These are phyloP conservation scores for Brachionus paranguensis DNA, from an alignment of 1,140 invertebrate species.

Conservation along the genomic window DNA sequence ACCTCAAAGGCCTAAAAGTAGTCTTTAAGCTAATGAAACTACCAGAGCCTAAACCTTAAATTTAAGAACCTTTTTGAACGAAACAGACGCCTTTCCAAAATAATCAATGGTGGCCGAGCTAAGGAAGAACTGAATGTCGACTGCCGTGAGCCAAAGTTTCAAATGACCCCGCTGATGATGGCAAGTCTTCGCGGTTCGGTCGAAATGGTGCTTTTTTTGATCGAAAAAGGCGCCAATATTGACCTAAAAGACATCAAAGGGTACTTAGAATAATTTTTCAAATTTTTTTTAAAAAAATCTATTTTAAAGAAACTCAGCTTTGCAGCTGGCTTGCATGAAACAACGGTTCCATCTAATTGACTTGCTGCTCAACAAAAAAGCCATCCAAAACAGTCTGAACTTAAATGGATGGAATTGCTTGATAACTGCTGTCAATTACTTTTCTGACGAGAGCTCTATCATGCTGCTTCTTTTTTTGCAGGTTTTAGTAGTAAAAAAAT, in stretches of 20 bases:
- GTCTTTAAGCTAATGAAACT: background rate
- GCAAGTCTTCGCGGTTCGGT: background rate
- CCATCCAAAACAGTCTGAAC: slow-evolving; percentile 43
- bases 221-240: background rate
- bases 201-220: slow-evolving; percentile 5
- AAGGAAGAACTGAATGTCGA: background rate
- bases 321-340: slow-evolving; percentile 48
- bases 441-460: background rate
- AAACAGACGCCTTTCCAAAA: background rate
- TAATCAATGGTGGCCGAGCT: background rate
- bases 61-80: background rate
- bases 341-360: slow-evolving; percentile 45
- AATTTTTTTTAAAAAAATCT: background rate
- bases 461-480: slow-evolving; percentile 42
- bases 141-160: slow-evolving; percentile 20
- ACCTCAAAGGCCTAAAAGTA: background rate
- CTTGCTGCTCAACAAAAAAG: slow-evolving; percentile 43
- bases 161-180: slow-evolving; percentile 38
- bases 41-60: background rate
- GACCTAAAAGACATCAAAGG: slow-evolving; percentile 11
- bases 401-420: background rate
- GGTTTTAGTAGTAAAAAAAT: slow-evolving; percentile 46
- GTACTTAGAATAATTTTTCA: background rate
- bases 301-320: slow-evolving; percentile 45
- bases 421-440: slow-evolving; percentile 27